phyloP scores from a whole-genome alignment of 2,888 invertebrate genomes.

The Eupithecia pulchellata region DNA sequence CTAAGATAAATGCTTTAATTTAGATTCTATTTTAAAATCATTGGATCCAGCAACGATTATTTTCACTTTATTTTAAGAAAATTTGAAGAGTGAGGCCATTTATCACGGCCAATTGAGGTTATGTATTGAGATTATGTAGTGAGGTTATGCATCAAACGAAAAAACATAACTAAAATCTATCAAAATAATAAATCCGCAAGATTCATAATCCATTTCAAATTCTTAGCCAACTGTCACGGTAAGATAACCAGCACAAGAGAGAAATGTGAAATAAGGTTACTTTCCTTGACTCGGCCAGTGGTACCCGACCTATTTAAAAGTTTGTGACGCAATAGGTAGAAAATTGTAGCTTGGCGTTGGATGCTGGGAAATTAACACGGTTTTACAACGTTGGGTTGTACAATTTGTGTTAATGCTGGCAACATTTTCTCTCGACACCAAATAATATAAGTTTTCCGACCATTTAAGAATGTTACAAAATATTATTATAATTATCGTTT shows the following conservation, averaged over 20 bases:
- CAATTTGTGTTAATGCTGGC: constrained; percentile 4
- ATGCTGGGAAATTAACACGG: constrained; percentile 2
- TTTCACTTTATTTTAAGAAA: not conserved
- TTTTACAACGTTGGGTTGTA: constrained; percentile 4
- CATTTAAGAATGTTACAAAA: not conserved
- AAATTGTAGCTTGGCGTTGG: not conserved
- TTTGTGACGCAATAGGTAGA: constrained; percentile 43
- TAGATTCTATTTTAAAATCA: not conserved
- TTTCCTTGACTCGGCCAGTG: constrained; percentile 29
- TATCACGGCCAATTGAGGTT: too few species aligned
- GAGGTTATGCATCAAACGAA: too few species aligned
- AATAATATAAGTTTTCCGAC: not conserved
- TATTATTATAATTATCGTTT: not conserved
- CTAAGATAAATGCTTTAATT: not conserved
- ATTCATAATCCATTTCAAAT: not conserved
- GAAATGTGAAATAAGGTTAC: constrained; percentile 38
- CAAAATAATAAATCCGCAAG: not conserved
- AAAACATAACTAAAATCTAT: too few species aligned
- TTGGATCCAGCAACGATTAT: not conserved
- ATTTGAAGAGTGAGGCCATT: not conserved
- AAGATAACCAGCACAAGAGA: constrained; percentile 31
- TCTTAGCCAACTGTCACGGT: not conserved
- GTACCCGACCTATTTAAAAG: constrained; percentile 50
- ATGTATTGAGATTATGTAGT: too few species aligned
- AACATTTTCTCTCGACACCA: not conserved